A percentile compares a stretch with the other conserved stretches of the same genome.
Conservation (phyloP, 1,140 invertebrate species). For the Camponotus pennsylvanicus region DNA sequence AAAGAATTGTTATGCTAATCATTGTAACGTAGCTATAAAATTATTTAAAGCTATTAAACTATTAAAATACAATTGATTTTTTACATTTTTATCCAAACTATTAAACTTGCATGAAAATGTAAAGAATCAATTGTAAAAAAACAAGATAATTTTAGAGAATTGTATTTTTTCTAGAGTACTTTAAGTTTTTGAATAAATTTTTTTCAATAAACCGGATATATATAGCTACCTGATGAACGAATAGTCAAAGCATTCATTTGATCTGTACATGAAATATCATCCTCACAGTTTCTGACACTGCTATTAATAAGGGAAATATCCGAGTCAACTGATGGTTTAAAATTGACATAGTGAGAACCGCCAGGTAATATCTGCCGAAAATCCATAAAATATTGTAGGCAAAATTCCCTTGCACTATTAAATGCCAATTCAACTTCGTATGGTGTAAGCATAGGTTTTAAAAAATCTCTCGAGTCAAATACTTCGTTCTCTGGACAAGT, state of each 20-base stretch:
- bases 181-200: background rate
- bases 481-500: constrained; percentile 96
- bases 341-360: constrained; percentile 86
- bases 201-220: constrained; percentile 14
- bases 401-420: constrained; percentile 88
- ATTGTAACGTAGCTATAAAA: background rate
- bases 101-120: background rate
- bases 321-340: constrained; percentile 82
- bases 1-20: constrained; percentile 7
- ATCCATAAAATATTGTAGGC: constrained; percentile 91
- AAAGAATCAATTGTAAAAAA: background rate
- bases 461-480: constrained; percentile 94
- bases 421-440: constrained; percentile 97
- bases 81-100: too few species aligned
- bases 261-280: constrained; percentile 71
- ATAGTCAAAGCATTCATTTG: constrained; percentile 80
- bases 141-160: background rate
- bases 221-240: constrained; percentile 53
- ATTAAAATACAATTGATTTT: too few species aligned
- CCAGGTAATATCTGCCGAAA: constrained; percentile 92
- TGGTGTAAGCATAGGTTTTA: constrained; percentile 96
- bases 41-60: background rate
- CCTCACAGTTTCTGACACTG: constrained; percentile 86
- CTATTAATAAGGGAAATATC: constrained; percentile 92
- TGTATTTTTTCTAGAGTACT: background rate